These are phyloP conservation scores for Lysiphlebus fabarum DNA, from an alignment of 1,140 invertebrate genomes.

Conservation along the genomic window DNA sequence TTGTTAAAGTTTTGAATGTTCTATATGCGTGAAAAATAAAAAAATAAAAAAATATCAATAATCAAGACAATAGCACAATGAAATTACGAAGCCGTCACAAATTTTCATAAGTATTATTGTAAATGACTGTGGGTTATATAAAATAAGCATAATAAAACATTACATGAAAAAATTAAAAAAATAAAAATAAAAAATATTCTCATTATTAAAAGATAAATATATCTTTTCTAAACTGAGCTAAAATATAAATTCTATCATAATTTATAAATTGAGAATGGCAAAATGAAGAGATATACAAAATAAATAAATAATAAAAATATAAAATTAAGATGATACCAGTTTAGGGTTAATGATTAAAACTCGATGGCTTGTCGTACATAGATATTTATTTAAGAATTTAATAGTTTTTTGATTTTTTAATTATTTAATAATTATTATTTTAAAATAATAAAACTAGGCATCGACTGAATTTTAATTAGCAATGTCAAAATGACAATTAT, in stretches of 20 bases:
- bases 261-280: conserved; percentile 9
- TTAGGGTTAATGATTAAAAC: conserved; percentile 25
- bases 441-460: background rate
- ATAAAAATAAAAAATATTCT: conserved; percentile 14
- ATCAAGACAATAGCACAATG: conserved; percentile 27
- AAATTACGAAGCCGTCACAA: conserved; percentile 23
- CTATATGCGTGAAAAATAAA: conserved; percentile 8
- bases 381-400: conserved; percentile 4
- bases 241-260: conserved; percentile 15
- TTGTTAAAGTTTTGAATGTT: conserved; percentile 7
- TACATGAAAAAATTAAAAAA: no score
- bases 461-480: background rate
- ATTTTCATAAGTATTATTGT: conserved; percentile 15
- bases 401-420: background rate
- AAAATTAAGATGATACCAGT: conserved; percentile 23
- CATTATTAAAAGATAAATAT: conserved; percentile 16
- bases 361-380: conserved; percentile 25
- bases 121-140: background rate
- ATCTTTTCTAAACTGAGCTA: conserved; percentile 26
- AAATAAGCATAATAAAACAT: conserved; percentile 2
- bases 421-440: background rate
- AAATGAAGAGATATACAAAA: conserved; percentile 10
- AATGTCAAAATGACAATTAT: background rate
- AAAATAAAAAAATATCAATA: conserved; percentile 16
- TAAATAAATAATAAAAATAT: conserved; percentile 2